phyloP scores from a whole-genome alignment of 2,113 vertebrate genomes.

The Macquaria ambigua region DNA sequence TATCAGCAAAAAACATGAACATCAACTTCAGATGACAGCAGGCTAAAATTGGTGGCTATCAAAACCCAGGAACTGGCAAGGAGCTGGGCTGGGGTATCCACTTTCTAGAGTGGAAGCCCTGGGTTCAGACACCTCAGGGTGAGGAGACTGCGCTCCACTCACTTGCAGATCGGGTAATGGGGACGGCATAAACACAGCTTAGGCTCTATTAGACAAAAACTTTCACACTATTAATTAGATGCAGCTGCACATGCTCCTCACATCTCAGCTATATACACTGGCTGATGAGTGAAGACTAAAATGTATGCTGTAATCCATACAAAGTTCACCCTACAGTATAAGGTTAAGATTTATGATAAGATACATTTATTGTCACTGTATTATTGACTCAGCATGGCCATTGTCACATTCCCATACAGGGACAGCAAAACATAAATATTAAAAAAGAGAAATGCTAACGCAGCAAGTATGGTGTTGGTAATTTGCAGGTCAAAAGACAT shows the following conservation, averaged over 20 bases:
- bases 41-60: conserved; percentile 84
- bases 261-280: conserved; percentile 29
- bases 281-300: conserved; percentile 13
- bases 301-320: not conserved
- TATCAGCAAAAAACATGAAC: conserved; percentile 82
- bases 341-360: not conserved
- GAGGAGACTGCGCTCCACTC: conserved; percentile 25
- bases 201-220: conserved; percentile 48
- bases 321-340: not conserved
- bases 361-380: not conserved
- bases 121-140: conserved; percentile 48
- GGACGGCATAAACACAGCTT: conserved; percentile 57
- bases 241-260: conserved; percentile 44
- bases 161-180: conserved; percentile 28
- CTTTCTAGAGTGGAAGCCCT: conserved; percentile 76
- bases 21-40: conserved; percentile 81
- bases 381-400: conserved; percentile 7
- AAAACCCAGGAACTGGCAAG: conserved; percentile 77
- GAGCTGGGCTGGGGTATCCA: conserved; percentile 57
- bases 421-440: not conserved
- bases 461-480: not conserved
- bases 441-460: not conserved
- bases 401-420: not conserved
- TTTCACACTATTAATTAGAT: conserved; percentile 72
- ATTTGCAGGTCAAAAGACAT: not conserved